Evolutionary conservation across 2,797 vertebrate species (phyloP).

Genomic region (Eulemur albifrons): DNA sequence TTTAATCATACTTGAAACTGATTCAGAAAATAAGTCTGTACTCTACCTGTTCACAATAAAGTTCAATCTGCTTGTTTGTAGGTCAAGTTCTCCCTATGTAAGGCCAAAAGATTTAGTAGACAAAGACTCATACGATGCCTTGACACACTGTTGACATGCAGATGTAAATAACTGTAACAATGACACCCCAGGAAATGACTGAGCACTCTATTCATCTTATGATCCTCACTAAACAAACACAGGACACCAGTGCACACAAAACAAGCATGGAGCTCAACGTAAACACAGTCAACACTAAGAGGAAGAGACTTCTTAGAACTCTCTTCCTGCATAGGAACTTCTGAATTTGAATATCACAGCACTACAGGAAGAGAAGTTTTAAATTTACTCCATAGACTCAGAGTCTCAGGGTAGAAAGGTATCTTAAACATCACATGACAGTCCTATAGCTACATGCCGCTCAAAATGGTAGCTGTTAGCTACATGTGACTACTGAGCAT

Average conservation of each 20-base stretch:
- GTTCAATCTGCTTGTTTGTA: neutral
- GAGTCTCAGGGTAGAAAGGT: neutral
- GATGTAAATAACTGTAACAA: conserved; percentile 35
- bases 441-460: neutral
- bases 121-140: neutral
- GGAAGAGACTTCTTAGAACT: conserved; percentile 28
- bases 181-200: conserved; percentile 70
- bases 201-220: conserved; percentile 37
- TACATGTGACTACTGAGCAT: neutral
- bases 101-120: neutral
- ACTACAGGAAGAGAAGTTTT: neutral
- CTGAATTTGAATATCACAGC: neutral
- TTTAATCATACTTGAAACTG: neutral
- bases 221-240: conserved; percentile 28
- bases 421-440: neutral
- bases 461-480: neutral
- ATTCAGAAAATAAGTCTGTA: conserved; percentile 5
- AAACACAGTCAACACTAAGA: conserved; percentile 19
- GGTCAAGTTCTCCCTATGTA: neutral
- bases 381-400: neutral
- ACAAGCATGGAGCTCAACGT: neutral
- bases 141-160: conserved; percentile 13
- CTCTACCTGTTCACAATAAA: neutral
- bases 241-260: conserved; percentile 6
- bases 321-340: neutral